These are phyloP conservation scores for Temnothorax nylanderi DNA, from an alignment of 1,140 invertebrate genomes.

Conservation along the genomic window DNA sequence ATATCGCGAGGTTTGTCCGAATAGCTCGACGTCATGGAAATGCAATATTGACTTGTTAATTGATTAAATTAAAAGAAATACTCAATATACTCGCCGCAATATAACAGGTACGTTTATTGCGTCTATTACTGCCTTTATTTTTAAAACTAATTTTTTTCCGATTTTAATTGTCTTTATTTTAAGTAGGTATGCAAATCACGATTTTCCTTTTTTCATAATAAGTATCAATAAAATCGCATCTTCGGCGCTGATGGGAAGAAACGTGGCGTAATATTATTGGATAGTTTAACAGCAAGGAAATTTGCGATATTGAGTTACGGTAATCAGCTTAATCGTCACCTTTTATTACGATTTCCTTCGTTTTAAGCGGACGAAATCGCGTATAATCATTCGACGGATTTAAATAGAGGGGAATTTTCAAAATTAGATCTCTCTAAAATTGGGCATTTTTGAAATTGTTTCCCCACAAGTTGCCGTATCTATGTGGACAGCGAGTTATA, in stretches of 20 bases:
- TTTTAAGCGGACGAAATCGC: neutral
- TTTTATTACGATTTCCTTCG: constrained; percentile 16
- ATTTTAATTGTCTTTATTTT: neutral
- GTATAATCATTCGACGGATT: neutral
- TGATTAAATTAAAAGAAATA: constrained; percentile 13
- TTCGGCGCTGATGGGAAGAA: neutral
- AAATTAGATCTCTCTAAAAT: neutral
- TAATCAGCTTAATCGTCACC: neutral
- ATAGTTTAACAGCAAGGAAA: constrained; percentile 1
- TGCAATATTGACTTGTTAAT: constrained; percentile 25
- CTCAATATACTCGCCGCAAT: neutral
- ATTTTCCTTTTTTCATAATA: neutral
- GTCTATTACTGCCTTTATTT: neutral
- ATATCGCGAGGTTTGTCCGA: neutral
- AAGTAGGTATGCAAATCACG: neutral
- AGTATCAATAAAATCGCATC: neutral
- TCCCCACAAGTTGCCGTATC: neutral
- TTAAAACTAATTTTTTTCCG: neutral
- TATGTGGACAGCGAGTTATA: neutral
- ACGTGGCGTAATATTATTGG: neutral
- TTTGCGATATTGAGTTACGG: constrained; percentile 1
- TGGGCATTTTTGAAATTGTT: neutral
- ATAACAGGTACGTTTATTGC: neutral
- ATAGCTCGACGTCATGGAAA: constrained; percentile 13
- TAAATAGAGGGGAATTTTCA: constrained; percentile 3